These are phyloP conservation scores for Brachionus manjavacas DNA, from an alignment of 1,140 invertebrate genomes.

Conservation along the genomic window DNA sequence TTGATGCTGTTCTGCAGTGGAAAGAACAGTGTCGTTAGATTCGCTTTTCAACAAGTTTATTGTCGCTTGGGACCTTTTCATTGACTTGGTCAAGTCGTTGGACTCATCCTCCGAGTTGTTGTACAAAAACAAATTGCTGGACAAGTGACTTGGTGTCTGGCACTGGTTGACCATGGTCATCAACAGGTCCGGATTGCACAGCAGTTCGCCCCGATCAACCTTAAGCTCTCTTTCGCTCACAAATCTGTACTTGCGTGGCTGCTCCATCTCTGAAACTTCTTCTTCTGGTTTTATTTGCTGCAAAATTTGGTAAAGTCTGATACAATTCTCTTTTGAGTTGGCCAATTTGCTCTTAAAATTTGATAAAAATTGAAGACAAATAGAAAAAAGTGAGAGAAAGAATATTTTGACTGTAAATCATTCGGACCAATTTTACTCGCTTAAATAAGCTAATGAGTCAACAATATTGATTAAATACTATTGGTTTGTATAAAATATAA, in stretches of 20 bases:
- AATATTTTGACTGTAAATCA: not conserved
- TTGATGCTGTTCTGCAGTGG: constrained; percentile 24
- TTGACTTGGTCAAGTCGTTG: not conserved
- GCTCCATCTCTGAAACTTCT: not conserved
- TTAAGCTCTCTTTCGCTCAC: not conserved
- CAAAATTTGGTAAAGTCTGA: not conserved
- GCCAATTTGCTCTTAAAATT: not conserved
- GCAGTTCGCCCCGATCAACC: not conserved
- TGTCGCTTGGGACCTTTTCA: constrained; percentile 5
- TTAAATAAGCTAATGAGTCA: not conserved
- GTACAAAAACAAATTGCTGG: constrained; percentile 1
- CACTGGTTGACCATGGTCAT: not conserved
- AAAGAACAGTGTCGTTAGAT: not conserved
- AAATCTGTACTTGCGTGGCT: not conserved
- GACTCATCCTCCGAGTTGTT: not conserved
- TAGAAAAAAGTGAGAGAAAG: not conserved
- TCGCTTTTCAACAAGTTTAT: not conserved
- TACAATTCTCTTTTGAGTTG: constrained; percentile 5
- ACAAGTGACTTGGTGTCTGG: not conserved
- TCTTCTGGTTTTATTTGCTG: not conserved
- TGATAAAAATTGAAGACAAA: not conserved
- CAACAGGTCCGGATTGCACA: not conserved
- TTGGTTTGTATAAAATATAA: not conserved
- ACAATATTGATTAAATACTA: not conserved
- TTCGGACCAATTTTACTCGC: not conserved